Base-by-base conservation (phyloP, 2,888 invertebrate genomes). In the Orthonychiurus folsomi region DNA sequence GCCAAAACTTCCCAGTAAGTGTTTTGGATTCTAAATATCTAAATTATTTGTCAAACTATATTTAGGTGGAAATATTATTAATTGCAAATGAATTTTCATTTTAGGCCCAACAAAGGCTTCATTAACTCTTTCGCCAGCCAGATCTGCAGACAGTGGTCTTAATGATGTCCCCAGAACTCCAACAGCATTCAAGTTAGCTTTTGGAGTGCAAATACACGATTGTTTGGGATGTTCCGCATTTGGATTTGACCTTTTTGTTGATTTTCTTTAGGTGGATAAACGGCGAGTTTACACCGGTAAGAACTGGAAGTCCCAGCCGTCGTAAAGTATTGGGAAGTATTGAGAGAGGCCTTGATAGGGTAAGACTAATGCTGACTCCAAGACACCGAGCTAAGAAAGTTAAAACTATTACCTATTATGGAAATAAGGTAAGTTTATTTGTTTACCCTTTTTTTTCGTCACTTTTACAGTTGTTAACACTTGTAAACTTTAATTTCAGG, bases 331-430 rank as follows among this genome's bases (percentile, higher is more conserved):
- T 86, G 75, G 86, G 85, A 50, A 85, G 84, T 73, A 79, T 88
- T 62, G 88, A 88, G 76, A 80, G 85, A 63, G 84, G 85, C 47
- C 77, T 86, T 64, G 83, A 86, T 73, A 80, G 80, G 64, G 82
- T 89, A 68, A 81, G 84, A 69, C 82, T 82, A 69, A 84, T 87
- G 74, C 78, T 89, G 50, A 88, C 88, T 1, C 88, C 88, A 0
- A 80, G 81, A 69, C 76, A 68, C 9, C 63, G 70, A 66, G 52
- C 60, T 15, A 73, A 73, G 61, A 59, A 54, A 50, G 60, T 66
- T 24, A 66, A 70, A 63, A 65, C 66, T 37, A 68, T 70, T 60
- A 50, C 59, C 1, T 62, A 62, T 52, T 55, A 59, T 50, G 65
- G 63, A 23, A 63, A 57, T 15, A 63, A 63, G 63, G 65, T 63